These are phyloP conservation scores for Drosophila burlai DNA, from an alignment of 1,140 invertebrate species.

Conservation along the genomic window DNA sequence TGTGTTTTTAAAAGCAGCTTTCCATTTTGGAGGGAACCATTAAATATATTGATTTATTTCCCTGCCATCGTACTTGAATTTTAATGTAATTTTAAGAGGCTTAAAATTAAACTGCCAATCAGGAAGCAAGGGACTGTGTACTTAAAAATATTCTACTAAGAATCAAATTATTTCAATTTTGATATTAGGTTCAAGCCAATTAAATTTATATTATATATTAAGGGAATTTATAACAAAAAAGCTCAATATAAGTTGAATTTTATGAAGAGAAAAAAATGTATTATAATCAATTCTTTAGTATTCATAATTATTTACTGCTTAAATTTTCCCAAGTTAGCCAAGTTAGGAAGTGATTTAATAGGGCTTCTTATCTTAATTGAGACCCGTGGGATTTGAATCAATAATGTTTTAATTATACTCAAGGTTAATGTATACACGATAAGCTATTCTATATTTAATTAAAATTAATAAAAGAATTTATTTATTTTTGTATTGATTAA, in stretches of 20 bases:
- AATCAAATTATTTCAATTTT: not conserved
- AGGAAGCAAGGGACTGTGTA: not conserved
- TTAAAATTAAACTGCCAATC: slow-evolving; percentile 3
- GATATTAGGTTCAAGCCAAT: not conserved
- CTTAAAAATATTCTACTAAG: not conserved
- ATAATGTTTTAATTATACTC: not conserved
- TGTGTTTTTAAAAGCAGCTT: not conserved
- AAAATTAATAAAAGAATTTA: not conserved
- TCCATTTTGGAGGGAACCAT: not conserved
- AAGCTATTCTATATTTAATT: not conserved
- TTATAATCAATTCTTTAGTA: not conserved
- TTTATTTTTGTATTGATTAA: not conserved
- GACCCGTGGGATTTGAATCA: not conserved
- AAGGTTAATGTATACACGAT: not conserved
- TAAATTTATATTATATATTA: not conserved
- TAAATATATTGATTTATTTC: slow-evolving; percentile 8
- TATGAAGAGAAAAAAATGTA: not conserved
- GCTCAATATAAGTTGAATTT: not conserved
- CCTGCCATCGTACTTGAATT: not conserved
- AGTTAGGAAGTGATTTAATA: not conserved
- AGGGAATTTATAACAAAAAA: not conserved
- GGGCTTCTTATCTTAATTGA: not conserved
- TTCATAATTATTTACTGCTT: not conserved
- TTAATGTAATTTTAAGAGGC: slow-evolving; percentile 9
- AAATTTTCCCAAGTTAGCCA: not conserved